phyloP scores from a whole-genome alignment of 2,113 vertebrate species.

The Erythrolamprus reginae region DNA sequence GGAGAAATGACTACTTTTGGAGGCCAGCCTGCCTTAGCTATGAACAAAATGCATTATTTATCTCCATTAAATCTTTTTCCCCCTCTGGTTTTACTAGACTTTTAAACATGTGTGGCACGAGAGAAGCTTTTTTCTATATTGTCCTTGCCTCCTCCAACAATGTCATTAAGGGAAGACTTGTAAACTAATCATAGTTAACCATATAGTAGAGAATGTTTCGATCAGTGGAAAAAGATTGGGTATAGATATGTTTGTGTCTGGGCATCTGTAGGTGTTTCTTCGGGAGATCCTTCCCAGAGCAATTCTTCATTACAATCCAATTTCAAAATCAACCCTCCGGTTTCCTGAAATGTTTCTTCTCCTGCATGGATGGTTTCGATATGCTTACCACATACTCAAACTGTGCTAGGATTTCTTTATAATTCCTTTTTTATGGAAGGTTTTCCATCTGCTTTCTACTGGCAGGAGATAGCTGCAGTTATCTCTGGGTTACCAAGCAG shows the following conservation, averaged over 20 bases:
- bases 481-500: neutral
- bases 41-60: constrained; percentile 60
- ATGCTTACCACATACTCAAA: neutral
- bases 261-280: neutral
- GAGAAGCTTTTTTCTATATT: neutral
- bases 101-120: neutral
- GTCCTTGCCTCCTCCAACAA: neutral
- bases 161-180: neutral
- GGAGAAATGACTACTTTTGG: constrained; percentile 37
- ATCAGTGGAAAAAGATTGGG: neutral
- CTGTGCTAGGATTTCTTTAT: neutral
- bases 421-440: neutral
- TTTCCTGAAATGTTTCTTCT: neutral
- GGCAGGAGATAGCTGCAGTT: neutral
- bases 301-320: neutral
- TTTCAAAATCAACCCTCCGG: neutral
- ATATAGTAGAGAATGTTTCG: neutral
- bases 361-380: neutral
- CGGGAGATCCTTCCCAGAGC: neutral
- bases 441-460: neutral
- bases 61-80: constrained; percentile 40
- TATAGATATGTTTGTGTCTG: neutral
- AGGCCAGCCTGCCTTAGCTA: constrained; percentile 45
- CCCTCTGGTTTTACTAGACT: neutral
- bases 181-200: neutral